phyloP scores from a whole-genome alignment of 2,113 vertebrate species.

The Buteo buteo region DNA sequence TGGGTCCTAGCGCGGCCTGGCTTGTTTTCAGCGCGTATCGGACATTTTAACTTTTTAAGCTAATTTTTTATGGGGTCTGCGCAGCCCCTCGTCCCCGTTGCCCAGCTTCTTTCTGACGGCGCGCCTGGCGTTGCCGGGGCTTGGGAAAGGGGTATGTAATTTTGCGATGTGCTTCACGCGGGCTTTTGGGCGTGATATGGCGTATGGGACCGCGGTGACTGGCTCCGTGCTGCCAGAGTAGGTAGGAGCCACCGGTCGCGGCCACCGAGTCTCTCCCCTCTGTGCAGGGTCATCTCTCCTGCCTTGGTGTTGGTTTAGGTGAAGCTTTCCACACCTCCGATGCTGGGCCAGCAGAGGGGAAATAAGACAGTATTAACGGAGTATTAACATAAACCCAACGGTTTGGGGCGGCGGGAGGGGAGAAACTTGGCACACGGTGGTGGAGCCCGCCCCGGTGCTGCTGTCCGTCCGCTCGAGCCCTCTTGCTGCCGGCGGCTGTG shows the following conservation, averaged over 20 bases:
- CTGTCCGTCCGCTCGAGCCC: fast-evolving
- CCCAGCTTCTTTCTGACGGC: neutral
- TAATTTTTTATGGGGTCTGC: neutral
- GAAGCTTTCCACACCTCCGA: neutral
- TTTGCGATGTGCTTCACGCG: neutral
- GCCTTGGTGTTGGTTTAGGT: neutral
- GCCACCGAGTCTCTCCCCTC: neutral
- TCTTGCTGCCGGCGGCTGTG: neutral
- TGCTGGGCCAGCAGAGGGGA: neutral
- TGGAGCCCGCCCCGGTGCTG: neutral
- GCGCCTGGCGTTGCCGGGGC: neutral
- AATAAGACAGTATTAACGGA: conserved; percentile 19
- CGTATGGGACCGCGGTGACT: neutral
- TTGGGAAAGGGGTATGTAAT: neutral
- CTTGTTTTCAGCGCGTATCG: neutral
- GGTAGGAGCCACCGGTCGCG: fast-evolving
- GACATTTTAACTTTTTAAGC: conserved; percentile 18
- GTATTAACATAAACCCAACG: neutral
- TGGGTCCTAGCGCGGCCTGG: neutral
- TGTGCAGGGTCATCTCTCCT: neutral
- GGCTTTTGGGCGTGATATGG: neutral
- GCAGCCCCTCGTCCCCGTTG: neutral
- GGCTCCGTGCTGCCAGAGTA: fast-evolving
- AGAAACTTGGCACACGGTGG: fast-evolving
- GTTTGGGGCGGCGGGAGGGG: neutral